Percentiles rank a stretch among this genome's conserved stretches.
phyloP scores from a whole-genome alignment of 2,888 invertebrate genomes.

The Chymomyza amoena region DNA sequence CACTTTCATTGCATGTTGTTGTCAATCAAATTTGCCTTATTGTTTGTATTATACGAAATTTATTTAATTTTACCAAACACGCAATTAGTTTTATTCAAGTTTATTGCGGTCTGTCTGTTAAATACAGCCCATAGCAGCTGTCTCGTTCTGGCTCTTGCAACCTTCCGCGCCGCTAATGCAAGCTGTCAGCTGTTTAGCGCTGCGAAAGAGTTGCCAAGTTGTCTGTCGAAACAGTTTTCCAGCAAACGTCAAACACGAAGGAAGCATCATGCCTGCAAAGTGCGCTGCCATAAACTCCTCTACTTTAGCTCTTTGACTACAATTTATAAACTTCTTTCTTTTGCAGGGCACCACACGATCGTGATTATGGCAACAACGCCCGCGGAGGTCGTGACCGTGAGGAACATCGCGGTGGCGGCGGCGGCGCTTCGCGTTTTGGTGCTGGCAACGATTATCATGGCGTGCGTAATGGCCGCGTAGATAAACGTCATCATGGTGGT shows the following conservation, averaged over 20 bases:
- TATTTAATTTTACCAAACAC: constrained; percentile 68
- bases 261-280: constrained; percentile 52
- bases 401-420: constrained; percentile 84
- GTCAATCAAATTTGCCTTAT: constrained; percentile 70
- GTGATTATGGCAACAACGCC: constrained; percentile 72
- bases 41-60: constrained; percentile 69
- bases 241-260: constrained; percentile 21
- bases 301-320: too few species aligned
- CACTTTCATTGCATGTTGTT: constrained; percentile 61
- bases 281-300: constrained; percentile 25
- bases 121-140: constrained; percentile 9
- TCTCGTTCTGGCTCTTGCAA: not conserved
- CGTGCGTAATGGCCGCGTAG: constrained; percentile 73
- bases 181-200: constrained; percentile 61
- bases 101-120: constrained; percentile 66
- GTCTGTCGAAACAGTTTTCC: not conserved
- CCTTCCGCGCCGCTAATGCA: not conserved
- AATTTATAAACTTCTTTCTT: not conserved
- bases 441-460: constrained; percentile 90
- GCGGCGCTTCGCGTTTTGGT: constrained; percentile 92
- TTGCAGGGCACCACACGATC: constrained; percentile 77
- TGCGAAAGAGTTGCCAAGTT: constrained; percentile 46
- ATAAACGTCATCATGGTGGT: constrained; percentile 79
- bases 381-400: constrained; percentile 85
- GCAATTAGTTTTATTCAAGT: constrained; percentile 73